A percentile compares a stretch with the other conserved stretches of the same genome.
phyloP scores from a whole-genome alignment of 2,888 invertebrate genomes.

The Tenthredo livida region DNA sequence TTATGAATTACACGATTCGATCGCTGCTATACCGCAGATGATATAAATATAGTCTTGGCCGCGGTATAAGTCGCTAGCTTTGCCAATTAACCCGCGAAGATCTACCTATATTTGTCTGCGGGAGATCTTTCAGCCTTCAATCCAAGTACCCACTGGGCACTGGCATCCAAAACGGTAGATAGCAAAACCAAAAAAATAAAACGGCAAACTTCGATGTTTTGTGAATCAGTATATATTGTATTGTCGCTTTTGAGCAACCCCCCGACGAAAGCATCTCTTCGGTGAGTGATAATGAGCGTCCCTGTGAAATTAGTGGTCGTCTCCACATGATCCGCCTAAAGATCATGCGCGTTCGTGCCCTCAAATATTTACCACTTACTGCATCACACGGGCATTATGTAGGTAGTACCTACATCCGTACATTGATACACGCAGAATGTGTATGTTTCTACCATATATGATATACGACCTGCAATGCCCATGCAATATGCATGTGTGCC shows the following conservation, averaged over 20 bases:
- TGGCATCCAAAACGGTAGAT: neutral
- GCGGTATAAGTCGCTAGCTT: conserved; percentile 5
- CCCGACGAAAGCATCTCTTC: neutral
- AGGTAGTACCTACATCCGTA: neutral
- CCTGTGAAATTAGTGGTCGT: neutral
- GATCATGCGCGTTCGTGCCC: neutral
- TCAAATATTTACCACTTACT: neutral
- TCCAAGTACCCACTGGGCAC: neutral
- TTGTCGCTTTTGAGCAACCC: neutral
- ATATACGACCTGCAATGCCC: neutral
- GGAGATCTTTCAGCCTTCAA: conserved; percentile 8
- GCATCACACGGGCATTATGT: neutral
- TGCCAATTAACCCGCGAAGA: conserved; percentile 2
- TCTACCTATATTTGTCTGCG: conserved; percentile 24
- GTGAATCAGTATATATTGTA: neutral
- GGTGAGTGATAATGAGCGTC: neutral
- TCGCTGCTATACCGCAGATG: neutral
- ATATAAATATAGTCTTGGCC: neutral
- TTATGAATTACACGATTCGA: neutral
- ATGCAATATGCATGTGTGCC: neutral
- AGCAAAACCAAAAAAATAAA: neutral
- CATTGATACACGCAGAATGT: neutral
- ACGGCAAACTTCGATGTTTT: neutral
- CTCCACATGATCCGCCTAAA: neutral
- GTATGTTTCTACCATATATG: neutral